These are phyloP conservation scores for Pachycephus smyrnensis DNA, from an alignment of 2,888 invertebrate genomes.

Conservation along the genomic window DNA sequence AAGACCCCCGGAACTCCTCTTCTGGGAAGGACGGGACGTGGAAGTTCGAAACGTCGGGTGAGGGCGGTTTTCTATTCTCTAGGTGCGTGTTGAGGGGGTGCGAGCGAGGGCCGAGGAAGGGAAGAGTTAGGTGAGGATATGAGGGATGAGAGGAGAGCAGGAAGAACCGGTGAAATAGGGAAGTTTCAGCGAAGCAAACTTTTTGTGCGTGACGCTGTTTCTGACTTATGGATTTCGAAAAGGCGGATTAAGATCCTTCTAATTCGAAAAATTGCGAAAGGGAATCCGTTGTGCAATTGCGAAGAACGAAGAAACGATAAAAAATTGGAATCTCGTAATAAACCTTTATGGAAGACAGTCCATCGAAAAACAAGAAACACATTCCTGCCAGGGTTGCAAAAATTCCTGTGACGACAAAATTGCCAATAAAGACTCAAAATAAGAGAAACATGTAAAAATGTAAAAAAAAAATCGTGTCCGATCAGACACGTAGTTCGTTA, in stretches of 20 bases:
- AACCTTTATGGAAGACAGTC: background rate
- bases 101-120: background rate
- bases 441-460: conserved; percentile 5
- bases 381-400: background rate
- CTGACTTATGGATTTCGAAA: background rate
- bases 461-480: background rate
- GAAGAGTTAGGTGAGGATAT: background rate
- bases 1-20: background rate
- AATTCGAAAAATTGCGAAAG: background rate
- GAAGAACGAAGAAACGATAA: background rate
- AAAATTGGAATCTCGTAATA: background rate
- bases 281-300: background rate
- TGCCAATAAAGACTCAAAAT: background rate
- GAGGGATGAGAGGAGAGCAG: background rate
- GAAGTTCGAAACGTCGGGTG: background rate
- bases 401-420: background rate
- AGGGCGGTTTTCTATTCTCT: conserved; percentile 4
- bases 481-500: conserved; percentile 12
- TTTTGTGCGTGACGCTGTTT: background rate
- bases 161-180: background rate
- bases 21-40: background rate
- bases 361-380: background rate
- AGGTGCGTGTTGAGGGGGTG: background rate
- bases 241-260: background rate
- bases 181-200: background rate